Percentiles rank a stretch among this genome's conserved stretches.
These are phyloP conservation scores for Thripadectes ignobilis DNA, from an alignment of 2,797 vertebrate species.

Conservation along the genomic window DNA sequence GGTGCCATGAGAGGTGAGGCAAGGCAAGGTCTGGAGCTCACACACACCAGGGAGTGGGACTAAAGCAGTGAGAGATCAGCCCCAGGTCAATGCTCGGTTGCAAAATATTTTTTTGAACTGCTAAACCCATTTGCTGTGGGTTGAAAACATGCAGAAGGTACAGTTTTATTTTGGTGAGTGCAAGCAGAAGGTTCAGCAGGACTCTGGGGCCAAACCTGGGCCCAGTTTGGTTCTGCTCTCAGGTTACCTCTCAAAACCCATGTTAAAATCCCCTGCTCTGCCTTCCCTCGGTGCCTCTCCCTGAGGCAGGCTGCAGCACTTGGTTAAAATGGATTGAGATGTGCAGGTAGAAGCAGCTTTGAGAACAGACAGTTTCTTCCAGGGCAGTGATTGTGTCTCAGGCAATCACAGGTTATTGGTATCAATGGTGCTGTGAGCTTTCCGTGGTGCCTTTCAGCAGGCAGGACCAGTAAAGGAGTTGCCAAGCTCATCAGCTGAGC, in stretches of 20 bases:
- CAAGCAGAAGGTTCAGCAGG: neutral
- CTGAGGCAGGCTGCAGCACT: no score
- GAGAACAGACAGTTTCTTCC: neutral
- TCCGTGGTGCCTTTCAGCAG: neutral
- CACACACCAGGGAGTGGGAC: neutral
- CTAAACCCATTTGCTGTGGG: neutral
- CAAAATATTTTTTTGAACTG: neutral
- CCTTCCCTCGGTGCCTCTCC: neutral
- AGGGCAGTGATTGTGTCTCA: neutral
- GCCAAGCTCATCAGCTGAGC: neutral
- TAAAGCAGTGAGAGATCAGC: neutral
- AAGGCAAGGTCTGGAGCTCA: neutral
- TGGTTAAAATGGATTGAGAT: neutral
- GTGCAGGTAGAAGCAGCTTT: neutral
- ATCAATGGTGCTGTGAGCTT: neutral
- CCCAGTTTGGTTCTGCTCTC: rapidly evolving
- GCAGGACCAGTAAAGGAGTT: neutral
- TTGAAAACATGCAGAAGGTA: neutral
- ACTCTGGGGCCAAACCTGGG: neutral
- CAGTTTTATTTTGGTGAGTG: rapidly evolving
- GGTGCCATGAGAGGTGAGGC: neutral
- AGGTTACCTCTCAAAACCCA: neutral
- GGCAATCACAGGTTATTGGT: neutral
- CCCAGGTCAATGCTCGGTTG: neutral
- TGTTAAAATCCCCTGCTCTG: neutral